These are phyloP conservation scores for Apistogramma diplotaenia DNA, from an alignment of 2,113 vertebrate species.

Conservation along the genomic window DNA sequence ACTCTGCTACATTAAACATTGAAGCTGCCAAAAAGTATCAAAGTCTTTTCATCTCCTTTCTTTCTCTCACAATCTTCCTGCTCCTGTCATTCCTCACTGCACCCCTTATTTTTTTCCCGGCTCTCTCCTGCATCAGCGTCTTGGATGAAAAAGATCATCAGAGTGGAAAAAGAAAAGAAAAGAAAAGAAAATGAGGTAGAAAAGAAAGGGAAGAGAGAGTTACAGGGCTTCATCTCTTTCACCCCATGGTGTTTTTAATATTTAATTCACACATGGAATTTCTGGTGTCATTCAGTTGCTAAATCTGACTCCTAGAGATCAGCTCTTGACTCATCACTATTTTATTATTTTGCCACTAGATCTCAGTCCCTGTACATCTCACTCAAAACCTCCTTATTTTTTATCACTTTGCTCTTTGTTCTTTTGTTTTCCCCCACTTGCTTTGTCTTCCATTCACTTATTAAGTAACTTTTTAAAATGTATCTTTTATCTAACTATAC, in stretches of 20 bases:
- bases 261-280: conserved; percentile 42
- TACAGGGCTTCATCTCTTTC: background rate
- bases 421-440: background rate
- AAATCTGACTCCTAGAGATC: conserved; percentile 39
- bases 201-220: background rate
- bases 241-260: conserved; percentile 27
- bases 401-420: background rate
- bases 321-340: conserved; percentile 29
- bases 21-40: conserved; percentile 26
- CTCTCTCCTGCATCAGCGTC: conserved; percentile 1
- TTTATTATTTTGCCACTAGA: conserved; percentile 22
- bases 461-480: background rate
- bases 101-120: background rate
- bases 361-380: background rate
- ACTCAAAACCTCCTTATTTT: background rate
- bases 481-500: background rate
- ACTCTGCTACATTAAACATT: conserved; percentile 53
- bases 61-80: background rate
- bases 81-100: background rate
- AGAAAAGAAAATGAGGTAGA: background rate
- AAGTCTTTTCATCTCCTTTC: background rate
- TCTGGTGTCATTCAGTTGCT: conserved; percentile 20
- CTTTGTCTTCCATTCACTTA: background rate
- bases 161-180: background rate
- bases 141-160: background rate